Conservation (phyloP, 2,888 invertebrate species). For the Caradrina clavipalpis region DNA sequence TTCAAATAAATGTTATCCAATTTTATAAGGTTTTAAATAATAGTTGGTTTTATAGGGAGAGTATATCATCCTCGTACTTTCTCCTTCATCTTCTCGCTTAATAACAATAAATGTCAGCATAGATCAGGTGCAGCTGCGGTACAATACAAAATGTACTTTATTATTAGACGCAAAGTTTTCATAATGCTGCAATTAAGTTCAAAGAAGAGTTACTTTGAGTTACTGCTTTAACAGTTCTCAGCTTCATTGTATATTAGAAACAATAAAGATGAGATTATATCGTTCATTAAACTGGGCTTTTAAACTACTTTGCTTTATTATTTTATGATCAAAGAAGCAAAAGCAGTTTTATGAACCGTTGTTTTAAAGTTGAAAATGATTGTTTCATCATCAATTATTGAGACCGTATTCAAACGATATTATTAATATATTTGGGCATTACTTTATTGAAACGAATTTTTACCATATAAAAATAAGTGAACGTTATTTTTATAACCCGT, state of each 20-base stretch:
- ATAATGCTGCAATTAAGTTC: constrained; percentile 15
- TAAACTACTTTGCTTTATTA: not conserved
- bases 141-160: constrained; percentile 6
- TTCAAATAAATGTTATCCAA: not conserved
- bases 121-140: constrained; percentile 19
- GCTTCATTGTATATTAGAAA: not conserved
- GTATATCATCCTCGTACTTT: constrained; percentile 6
- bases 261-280: constrained; percentile 22
- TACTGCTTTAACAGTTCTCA: constrained; percentile 21
- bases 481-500: constrained; percentile 19
- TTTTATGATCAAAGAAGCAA: not conserved
- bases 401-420: not conserved
- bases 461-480: not conserved
- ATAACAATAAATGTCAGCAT: constrained; percentile 37
- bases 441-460: not conserved
- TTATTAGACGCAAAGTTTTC: constrained; percentile 20
- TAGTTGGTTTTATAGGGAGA: not conserved
- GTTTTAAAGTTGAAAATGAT: not conserved
- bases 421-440: not conserved
- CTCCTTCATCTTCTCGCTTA: constrained; percentile 11
- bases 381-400: not conserved
- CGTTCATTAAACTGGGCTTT: not conserved
- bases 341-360: not conserved
- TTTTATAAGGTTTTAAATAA: constrained; percentile 7
- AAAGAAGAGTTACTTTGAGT: constrained; percentile 14